Conservation (phyloP, 2,797 vertebrate genomes). For the Melanotaenia nigrans region DNA sequence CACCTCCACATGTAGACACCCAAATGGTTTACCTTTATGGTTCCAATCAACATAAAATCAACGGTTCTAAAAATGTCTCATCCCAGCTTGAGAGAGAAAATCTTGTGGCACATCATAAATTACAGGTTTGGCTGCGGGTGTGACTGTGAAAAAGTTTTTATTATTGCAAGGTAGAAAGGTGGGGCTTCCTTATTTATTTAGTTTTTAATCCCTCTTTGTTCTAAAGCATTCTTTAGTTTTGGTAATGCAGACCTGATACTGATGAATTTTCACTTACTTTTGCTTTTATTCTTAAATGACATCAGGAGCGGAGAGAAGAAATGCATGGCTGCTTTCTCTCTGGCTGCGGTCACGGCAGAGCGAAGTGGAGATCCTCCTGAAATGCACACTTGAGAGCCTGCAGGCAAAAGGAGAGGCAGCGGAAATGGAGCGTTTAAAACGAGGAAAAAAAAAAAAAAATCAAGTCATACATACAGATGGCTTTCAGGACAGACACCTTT, state of each 20-base stretch:
- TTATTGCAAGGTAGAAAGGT: background rate
- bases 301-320: conserved; percentile 47
- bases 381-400: conserved; percentile 39
- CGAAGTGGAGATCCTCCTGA: conserved; percentile 54
- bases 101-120: conserved; percentile 47
- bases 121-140: conserved; percentile 24
- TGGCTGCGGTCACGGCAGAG: conserved; percentile 58
- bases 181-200: background rate
- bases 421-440: conserved; percentile 22
- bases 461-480: conserved; percentile 5
- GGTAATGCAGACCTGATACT: conserved; percentile 19
- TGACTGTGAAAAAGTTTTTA: background rate
- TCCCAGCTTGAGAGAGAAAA: conserved; percentile 29
- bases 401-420: conserved; percentile 29
- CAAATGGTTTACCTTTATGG: conserved; percentile 55
- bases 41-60: conserved; percentile 58
- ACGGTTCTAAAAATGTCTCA: conserved; percentile 36
- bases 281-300: conserved; percentile 30
- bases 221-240: background rate
- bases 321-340: conserved; percentile 53
- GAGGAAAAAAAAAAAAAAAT: conserved; percentile 1
- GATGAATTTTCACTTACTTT: conserved; percentile 16
- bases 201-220: background rate
- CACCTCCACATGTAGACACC: conserved; percentile 38
- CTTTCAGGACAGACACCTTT: background rate